Conservation (phyloP, 2,113 vertebrate species). For the Prunella fulvescens region DNA sequence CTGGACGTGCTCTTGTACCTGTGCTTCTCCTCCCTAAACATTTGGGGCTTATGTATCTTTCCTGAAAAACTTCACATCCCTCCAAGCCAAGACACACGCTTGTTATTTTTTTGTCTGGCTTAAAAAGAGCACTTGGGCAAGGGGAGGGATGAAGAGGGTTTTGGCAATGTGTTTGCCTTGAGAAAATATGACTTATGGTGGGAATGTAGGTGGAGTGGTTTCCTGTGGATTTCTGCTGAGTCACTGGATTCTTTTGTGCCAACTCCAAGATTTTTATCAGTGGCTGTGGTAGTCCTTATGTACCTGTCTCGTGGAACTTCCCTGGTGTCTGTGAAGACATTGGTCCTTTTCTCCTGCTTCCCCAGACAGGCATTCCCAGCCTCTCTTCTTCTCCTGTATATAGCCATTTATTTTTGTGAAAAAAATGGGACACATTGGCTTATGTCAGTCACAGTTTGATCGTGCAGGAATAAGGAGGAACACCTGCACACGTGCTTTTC, state of each 20-base stretch:
- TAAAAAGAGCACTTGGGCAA: not conserved
- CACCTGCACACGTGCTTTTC: not conserved
- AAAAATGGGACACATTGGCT: not conserved
- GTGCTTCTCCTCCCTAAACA: fast-evolving
- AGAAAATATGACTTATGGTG: fast-evolving
- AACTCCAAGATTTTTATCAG: not conserved
- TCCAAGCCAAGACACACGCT: not conserved
- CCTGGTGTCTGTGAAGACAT: not conserved
- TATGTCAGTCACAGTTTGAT: not conserved
- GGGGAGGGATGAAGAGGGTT: not conserved
- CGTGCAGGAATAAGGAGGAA: not conserved
- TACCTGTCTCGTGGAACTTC: not conserved
- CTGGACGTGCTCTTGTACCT: not conserved
- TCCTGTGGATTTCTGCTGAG: not conserved
- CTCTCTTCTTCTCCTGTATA: not conserved
- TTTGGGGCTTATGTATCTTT: not conserved
- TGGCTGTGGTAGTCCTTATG: not conserved
- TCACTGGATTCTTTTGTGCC: not conserved
- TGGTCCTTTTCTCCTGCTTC: not conserved
- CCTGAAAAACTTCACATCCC: fast-evolving
- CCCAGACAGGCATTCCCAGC: not conserved
- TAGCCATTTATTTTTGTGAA: not conserved
- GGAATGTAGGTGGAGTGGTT: not conserved
- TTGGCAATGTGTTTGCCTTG: not conserved
- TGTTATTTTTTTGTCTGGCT: not conserved